These are phyloP conservation scores for Benitochromis conjunctus DNA, from an alignment of 2,113 vertebrate species.

Conservation along the genomic window DNA sequence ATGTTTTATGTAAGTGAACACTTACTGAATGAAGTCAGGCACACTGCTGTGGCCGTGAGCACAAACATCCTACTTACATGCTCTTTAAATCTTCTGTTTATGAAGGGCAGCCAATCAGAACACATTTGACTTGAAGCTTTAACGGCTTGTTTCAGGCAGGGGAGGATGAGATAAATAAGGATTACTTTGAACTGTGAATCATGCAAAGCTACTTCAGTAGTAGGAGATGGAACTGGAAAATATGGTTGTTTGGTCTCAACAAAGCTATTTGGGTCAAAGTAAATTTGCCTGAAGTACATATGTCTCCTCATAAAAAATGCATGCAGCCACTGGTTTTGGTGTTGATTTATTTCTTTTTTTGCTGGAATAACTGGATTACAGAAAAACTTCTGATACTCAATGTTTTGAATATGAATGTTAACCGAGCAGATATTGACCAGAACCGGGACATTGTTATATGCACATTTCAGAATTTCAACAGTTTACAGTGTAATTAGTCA, in stretches of 20 bases:
- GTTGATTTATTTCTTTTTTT: background rate
- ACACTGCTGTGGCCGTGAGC: background rate
- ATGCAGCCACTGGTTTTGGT: background rate
- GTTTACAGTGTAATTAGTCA: too few species aligned
- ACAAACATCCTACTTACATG: background rate
- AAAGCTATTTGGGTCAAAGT: background rate
- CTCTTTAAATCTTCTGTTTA: background rate
- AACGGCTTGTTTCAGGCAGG: background rate
- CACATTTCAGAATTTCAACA: too few species aligned
- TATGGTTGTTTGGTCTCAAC: background rate
- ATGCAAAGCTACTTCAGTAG: background rate
- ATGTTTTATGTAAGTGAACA: background rate
- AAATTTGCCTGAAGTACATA: background rate
- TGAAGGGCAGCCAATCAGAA: background rate
- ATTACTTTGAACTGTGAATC: background rate
- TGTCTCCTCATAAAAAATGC: accelerated
- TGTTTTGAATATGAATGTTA: background rate
- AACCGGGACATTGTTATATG: too few species aligned
- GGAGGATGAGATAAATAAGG: background rate
- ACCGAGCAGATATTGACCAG: background rate
- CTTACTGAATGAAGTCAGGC: background rate
- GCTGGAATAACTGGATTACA: background rate
- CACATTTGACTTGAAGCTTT: background rate
- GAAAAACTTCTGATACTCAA: background rate
- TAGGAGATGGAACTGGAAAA: background rate